Conservation (phyloP, 2,888 invertebrate genomes). For the Drosophila meridionalis region DNA sequence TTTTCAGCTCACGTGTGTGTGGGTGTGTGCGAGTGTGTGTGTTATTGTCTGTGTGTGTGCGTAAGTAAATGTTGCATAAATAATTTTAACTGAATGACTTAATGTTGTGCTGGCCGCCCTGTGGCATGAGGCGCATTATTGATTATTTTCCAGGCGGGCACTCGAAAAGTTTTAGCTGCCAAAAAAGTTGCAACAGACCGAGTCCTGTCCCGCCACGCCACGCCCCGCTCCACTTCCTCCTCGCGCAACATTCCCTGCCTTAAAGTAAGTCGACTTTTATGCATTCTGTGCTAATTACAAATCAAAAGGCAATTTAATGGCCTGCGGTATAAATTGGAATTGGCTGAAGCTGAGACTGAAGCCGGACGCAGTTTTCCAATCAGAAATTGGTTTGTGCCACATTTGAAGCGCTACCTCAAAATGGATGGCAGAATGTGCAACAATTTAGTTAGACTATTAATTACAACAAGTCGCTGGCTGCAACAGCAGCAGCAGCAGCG, state of each 20-base stretch:
- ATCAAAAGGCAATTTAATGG: slow-evolving; percentile 64
- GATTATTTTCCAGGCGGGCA: slow-evolving; percentile 59
- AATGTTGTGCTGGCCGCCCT: slow-evolving; percentile 60
- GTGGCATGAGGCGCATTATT: slow-evolving; percentile 58
- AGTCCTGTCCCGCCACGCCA: background rate
- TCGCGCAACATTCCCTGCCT: slow-evolving; percentile 21
- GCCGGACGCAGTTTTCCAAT: slow-evolving; percentile 74
- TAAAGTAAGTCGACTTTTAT: slow-evolving; percentile 38
- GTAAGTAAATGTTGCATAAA: slow-evolving; percentile 82
- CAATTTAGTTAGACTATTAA: slow-evolving; percentile 80
- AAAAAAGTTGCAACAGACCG: slow-evolving; percentile 49
- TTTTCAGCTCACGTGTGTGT: slow-evolving; percentile 47
- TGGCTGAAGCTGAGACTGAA: slow-evolving; percentile 47
- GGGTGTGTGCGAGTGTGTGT: slow-evolving; percentile 19
- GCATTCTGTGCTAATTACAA: slow-evolving; percentile 80
- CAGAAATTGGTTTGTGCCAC: slow-evolving; percentile 80
- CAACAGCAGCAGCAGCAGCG: slow-evolving; percentile 10
- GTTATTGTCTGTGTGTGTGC: slow-evolving; percentile 52
- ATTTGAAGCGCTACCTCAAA: slow-evolving; percentile 66
- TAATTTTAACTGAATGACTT: slow-evolving; percentile 81
- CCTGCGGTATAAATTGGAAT: slow-evolving; percentile 63
- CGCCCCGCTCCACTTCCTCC: background rate
- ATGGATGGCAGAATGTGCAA: slow-evolving; percentile 75
- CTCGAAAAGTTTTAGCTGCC: slow-evolving; percentile 65
- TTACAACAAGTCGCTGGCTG: slow-evolving; percentile 67